Evolutionary conservation across 2,888 invertebrate species (phyloP), one percentile per base, ranked within the genome.

Genomic region (Saturnia pavonia): DNA sequence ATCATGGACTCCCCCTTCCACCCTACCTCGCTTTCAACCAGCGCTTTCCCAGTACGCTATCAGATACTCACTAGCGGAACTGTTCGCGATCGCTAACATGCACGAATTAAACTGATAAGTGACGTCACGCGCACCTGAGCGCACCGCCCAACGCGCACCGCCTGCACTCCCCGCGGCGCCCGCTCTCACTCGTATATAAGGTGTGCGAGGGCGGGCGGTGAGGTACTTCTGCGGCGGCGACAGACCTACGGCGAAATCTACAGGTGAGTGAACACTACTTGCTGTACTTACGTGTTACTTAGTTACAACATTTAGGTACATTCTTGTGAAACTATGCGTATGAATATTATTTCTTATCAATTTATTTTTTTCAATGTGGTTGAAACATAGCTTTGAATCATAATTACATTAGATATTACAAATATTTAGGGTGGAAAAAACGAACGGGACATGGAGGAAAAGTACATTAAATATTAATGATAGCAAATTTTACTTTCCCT

Each of bases 181-280:
- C 19, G 16, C 16, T 2, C 19, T n/a, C 40, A 4, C 40, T n/a
- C 40, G 8, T 65, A 65, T 40, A 65, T 40, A 65, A 65, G n/a
- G 40, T 40, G 40, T n/a, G 65, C 65, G 3, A 65, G 65, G 65
- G 65, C 65, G 65, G 65, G 65, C 65, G 65, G 65, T 22, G 19
- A 65, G 34, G 40, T 40, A 65, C 65, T 65, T 34, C 65, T 40
- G 40, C 40, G 65, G 65, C 65, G 65, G 65, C 65, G 19, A 25
- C 57, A 14, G 57, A 57, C 25, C 40, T 40, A 65, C 40, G n/a
- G 65, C 16, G 22, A n/a, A 65, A n/a, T 8, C 34, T 40, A n/a
- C 65, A 40, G 65, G 65, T 65, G 65, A 65, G 65, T 65, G 40
- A 40, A 19, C 40, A 40, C 60, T 19, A 57, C 57, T 25, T 25